Evolutionary conservation across 2,797 vertebrate species (phyloP), one percentile per base, ranked within the genome.

Genomic region (Triplophysa bombifrons): DNA sequence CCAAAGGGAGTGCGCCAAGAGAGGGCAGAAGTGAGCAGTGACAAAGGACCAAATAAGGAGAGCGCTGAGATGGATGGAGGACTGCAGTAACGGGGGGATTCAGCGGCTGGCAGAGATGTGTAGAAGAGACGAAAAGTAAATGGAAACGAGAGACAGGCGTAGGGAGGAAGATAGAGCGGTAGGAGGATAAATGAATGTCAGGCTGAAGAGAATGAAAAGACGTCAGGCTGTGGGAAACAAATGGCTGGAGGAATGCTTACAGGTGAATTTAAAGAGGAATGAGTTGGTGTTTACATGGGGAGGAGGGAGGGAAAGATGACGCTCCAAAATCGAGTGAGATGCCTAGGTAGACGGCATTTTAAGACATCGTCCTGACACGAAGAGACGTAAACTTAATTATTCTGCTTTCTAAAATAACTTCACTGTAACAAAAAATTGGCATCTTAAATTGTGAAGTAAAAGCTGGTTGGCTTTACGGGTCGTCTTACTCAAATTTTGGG

Each of bases 21-120:
- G 50, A 63, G 68, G 73, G 74, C 74, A 82, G 69, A 20, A 64
- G 41, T 30, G 58, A 75, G 78, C 70, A 60, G 70, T 80, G 70
- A 73, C 78, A 72, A 63, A 69, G 60, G 19, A 51, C 64, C 44
- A 73, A 41, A 34, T 46, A 25, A 20, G 16, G 63, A 76, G 22
- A 58, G 50, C 72, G 70, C 46, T 69, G 67, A 70, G 25, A 69
- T 38, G 84, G 85, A 85, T 76, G 38, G 73, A 80, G 70, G 81
- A 87, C 83, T 74, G 41, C 74, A 34, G 78, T 19, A 80, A 81
- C 34, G 46, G 74, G 84, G 53, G 87, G 66, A 84, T 84, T 66
- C 82, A 76, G 44, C 76, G 63, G 79, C 78, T 81, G 63, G 73
- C 80, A 79, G 64, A 83, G 83, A 83, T 55, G 80, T 68, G 82